Evolutionary conservation across 1,140 invertebrate genomes (phyloP).

Genomic region (Colletes latitarsis): DNA sequence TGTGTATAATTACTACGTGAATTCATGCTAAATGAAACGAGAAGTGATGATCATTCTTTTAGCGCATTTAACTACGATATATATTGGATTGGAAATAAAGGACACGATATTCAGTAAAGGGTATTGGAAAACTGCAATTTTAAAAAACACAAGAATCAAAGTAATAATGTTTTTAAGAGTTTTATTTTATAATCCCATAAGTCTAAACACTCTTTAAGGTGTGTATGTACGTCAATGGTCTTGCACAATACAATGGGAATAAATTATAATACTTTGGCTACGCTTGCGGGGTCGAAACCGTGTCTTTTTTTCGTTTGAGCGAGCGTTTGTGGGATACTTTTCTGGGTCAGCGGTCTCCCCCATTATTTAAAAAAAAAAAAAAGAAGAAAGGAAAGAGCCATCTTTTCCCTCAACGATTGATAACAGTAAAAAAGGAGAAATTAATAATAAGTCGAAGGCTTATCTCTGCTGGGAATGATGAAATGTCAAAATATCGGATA

Average conservation of each 20-base stretch:
- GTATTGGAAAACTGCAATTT: slow-evolving; percentile 44
- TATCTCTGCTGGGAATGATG: slow-evolving; percentile 58
- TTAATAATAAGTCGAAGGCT: slow-evolving; percentile 51
- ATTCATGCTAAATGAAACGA: slow-evolving; percentile 55
- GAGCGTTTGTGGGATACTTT: slow-evolving; percentile 57
- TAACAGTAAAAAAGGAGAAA: slow-evolving; percentile 50
- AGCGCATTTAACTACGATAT: slow-evolving; percentile 32
- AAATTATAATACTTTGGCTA: slow-evolving; percentile 82
- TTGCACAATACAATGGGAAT: slow-evolving; percentile 81
- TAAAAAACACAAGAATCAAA: slow-evolving; percentile 60
- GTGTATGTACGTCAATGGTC: slow-evolving; percentile 79
- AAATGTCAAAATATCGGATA: slow-evolving; percentile 45
- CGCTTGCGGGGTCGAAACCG: slow-evolving; percentile 76
- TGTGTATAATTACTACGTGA: slow-evolving; percentile 46
- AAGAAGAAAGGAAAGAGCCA: slow-evolving; percentile 50
- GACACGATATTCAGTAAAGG: slow-evolving; percentile 39
- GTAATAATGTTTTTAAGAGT: slow-evolving; percentile 76
- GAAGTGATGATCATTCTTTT: slow-evolving; percentile 52
- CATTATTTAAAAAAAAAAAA: slow-evolving; percentile 56
- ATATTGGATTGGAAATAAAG: slow-evolving; percentile 35
- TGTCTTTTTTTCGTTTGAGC: slow-evolving; percentile 70
- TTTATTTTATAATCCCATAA: slow-evolving; percentile 81
- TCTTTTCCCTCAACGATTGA: slow-evolving; percentile 61
- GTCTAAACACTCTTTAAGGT: slow-evolving; percentile 80
- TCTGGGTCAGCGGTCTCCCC: slow-evolving; percentile 60